phyloP scores from a whole-genome alignment of 2,888 invertebrate genomes.

The Poecilus cupreus region DNA sequence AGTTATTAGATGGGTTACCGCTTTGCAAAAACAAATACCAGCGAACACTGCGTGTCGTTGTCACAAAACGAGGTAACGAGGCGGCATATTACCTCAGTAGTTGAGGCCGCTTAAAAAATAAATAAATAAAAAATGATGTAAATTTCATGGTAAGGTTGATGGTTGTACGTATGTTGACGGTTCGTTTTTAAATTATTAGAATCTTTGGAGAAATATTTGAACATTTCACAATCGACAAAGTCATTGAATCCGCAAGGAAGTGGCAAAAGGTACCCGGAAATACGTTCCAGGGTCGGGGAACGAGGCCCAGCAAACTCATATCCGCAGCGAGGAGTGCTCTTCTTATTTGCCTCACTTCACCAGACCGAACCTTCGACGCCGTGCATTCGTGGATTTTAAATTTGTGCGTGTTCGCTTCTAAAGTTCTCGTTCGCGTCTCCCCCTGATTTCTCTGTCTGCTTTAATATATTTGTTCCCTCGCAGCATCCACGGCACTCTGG shows the following conservation, averaged over 20 bases:
- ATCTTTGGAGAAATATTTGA: neutral
- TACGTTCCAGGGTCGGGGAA: neutral
- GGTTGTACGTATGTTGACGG: no score
- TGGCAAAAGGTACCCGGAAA: slow-evolving; percentile 3
- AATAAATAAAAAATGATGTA: no score
- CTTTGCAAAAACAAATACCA: no score
- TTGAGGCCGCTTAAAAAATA: no score
- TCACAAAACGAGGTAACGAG: no score
- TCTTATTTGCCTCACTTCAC: slow-evolving; percentile 42
- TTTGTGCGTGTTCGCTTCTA: slow-evolving; percentile 65
- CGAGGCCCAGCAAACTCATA: slow-evolving; percentile 11
- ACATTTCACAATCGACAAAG: neutral
- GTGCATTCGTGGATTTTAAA: slow-evolving; percentile 62
- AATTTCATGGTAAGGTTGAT: no score
- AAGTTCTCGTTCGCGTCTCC: slow-evolving; percentile 59
- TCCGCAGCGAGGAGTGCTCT: slow-evolving; percentile 15
- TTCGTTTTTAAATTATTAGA: neutral
- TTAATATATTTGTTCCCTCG: slow-evolving; percentile 65
- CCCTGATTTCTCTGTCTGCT: slow-evolving; percentile 66
- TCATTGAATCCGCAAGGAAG: neutral
- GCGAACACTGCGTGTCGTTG: no score
- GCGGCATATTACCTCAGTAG: no score
- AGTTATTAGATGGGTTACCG: no score
- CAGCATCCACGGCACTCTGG: slow-evolving; percentile 59
- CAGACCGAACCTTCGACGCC: neutral